Evolutionary conservation across 2,888 invertebrate genomes (phyloP).

Genomic region (Euplagia quadripunctaria): DNA sequence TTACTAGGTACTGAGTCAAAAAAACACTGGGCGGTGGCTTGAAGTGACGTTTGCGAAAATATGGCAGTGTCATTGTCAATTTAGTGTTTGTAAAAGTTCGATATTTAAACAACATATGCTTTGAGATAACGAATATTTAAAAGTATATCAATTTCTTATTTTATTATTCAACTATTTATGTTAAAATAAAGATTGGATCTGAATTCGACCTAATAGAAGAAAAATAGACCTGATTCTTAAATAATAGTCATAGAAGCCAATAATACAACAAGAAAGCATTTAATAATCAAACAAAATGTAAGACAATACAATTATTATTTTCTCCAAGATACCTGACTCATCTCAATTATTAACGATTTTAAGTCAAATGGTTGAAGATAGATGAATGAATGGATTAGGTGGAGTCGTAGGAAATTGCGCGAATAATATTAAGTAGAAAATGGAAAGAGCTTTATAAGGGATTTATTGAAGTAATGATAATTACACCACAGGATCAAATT

Average conservation of each 20-base stretch:
- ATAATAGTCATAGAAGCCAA: background rate
- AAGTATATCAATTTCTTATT: background rate
- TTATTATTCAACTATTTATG: background rate
- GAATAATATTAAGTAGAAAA: conserved; percentile 25
- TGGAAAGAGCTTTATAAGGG: conserved; percentile 25
- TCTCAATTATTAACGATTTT: conserved; percentile 14
- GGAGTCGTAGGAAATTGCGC: conserved; percentile 19
- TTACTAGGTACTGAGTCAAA: no score
- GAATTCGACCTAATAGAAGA: background rate
- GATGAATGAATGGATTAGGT: conserved; percentile 20
- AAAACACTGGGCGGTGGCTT: no score
- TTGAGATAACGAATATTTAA: no score
- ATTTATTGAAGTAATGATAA: conserved; percentile 26
- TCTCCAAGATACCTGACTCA: conserved; percentile 14
- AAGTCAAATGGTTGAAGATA: conserved; percentile 13
- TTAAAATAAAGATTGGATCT: background rate
- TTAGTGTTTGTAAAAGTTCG: no score
- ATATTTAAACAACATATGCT: no score
- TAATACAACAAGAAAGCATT: background rate
- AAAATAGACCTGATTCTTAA: background rate
- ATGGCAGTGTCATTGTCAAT: no score
- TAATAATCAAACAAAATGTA: background rate
- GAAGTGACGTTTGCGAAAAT: no score
- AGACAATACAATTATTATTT: background rate
- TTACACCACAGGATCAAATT: conserved; percentile 19